These are phyloP conservation scores for Trematocara zebra DNA, from an alignment of 2,113 vertebrate species.

Conservation along the genomic window DNA sequence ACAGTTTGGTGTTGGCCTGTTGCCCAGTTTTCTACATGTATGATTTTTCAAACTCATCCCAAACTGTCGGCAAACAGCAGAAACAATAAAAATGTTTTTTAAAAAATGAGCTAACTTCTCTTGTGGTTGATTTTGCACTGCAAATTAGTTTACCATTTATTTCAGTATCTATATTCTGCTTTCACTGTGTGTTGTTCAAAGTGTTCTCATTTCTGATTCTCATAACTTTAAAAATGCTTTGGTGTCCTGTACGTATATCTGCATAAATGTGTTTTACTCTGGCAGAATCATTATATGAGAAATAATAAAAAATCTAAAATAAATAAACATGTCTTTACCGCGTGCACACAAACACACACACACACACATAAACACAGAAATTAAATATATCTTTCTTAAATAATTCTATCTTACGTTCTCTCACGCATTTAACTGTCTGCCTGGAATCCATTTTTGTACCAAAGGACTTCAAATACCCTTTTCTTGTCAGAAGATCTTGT, in stretches of 20 bases:
- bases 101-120: not conserved
- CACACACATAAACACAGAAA: not conserved
- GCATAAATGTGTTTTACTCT: not conserved
- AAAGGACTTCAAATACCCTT: conserved; percentile 26
- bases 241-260: not conserved
- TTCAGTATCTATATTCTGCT: not conserved
- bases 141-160: not conserved
- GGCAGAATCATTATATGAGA: not conserved
- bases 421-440: not conserved
- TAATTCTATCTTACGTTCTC: not conserved
- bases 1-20: not conserved
- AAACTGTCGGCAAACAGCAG: not conserved
- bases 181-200: not conserved
- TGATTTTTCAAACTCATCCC: not conserved
- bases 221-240: not conserved
- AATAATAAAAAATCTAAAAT: not conserved
- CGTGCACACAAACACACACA: not conserved
- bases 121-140: not conserved
- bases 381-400: not conserved
- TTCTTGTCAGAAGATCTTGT: conserved; percentile 24
- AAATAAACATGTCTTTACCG: not conserved
- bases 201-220: not conserved
- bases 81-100: not conserved
- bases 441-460: not conserved
- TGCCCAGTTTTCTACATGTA: not conserved